Evolutionary conservation across 2,797 vertebrate species (phyloP), one percentile per base, ranked within the genome.

Genomic region (Bradypus variegatus): DNA sequence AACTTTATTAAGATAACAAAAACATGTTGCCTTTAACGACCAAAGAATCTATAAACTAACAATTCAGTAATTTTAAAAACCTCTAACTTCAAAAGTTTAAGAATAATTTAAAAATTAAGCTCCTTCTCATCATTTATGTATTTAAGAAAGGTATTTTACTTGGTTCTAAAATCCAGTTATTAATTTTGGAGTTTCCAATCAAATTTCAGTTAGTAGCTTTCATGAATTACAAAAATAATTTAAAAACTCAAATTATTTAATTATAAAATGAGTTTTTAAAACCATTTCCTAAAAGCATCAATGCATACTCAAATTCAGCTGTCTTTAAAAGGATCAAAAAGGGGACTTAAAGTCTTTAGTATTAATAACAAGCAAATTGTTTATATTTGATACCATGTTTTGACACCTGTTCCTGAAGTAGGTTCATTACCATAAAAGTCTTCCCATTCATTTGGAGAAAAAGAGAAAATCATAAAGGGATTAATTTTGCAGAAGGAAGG

Each of bases 241-340:
- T 92, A 82, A 76, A 81, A 91, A 92, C 48, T 85, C 65, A 86
- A 92, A 88, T 85, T 84, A 65, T 65, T 91, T 84, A 90, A 78
- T n/a, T 90, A 55, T 45, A 69, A 87, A 88, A 58, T 91, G 45
- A 86, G 53, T 79, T 85, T 93, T 91, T 45, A 38, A 89, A 90
- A 92, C 11, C 4, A 67, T 50, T 81, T 77, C 41, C 70, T 87
- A 86, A 84, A 73, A 80, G 70, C 36, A 38, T 36, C n/a, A 53
- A 41, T 1, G 75, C 19, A 53, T 9, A n/a, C 11, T 45, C 10
- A 41, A 58, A 29, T 79, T 45, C 73, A 86, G 27, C 14, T 50
- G 8, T 89, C 90, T 88, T 73, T 36, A 55, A 91, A 92, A 90
- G 60, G 27, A 58, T 73, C 50, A 80, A 79, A 88, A 89, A 70